Base-by-base conservation (phyloP, 2,113 vertebrate species). In the Dascyllus trimaculatus region DNA sequence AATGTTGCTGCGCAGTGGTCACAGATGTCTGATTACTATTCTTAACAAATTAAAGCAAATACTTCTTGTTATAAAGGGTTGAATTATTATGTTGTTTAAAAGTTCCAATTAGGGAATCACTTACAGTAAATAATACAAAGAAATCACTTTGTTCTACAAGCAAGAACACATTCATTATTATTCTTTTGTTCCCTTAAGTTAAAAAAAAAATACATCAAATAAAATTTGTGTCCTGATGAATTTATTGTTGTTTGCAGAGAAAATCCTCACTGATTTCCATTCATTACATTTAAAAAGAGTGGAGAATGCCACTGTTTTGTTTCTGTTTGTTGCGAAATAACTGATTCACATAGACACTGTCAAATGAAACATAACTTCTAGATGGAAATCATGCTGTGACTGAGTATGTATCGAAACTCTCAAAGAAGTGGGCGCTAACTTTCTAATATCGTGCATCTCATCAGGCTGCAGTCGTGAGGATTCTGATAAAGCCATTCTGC, bases 401-500 rank as follows among this genome's bases (percentile, higher is more conserved):
- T 57, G 43, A 66, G 61, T 59, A 40, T 65, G 17, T 25, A 21
- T 32, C 8, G 21, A 45, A 62, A 65, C 74, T 71, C 35, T 49
- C 49, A 24, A 64, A 57, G 56, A 64, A 25, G 32, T 46, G 26
- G 53, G 22, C 22, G 5, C 65, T 57, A 77, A 58, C 74, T 60
- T 69, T 35, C 71, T 65, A 80, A 88, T 85, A 85, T 81, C 76
- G 84, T 79, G 60, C 38, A 1, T 87, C 58, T 85, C 75, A 82
- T 78, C 81, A 56, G 51, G 63, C 51, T 57, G 51, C 60, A 58
- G 75, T 58, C 40, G 48, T 51, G 52, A 63, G 75, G 46, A 72
- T 88, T 66, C 51, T 38, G 75, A 72, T 77, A 75, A 81, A 85
- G 63, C 62, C 59, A 38, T 45, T 64, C 57, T 88, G 82, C 78